Base-by-base conservation (phyloP, 1,140 invertebrate genomes). In the Saccostrea cuccullata region DNA sequence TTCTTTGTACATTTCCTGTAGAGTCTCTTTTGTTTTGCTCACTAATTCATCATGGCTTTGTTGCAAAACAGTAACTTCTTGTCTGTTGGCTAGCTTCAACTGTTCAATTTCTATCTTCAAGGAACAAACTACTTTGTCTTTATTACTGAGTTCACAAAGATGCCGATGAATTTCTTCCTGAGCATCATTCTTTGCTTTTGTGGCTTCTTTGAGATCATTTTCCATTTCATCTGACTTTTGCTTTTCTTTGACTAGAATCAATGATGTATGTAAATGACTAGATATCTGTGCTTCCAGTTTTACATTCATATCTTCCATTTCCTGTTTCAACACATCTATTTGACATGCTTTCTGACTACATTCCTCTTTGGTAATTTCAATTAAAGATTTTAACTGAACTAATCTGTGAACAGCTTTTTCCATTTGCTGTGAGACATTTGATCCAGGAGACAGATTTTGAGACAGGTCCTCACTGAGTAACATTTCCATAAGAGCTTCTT, bases 1-100 rank as follows among this genome's bases (percentile, higher is more conserved):
- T 83, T 87, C 73, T 30, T 56, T 82, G 17, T 82, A 58, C 70
- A 82, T 82, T 13, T 87, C 55, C 55, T 82, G 73, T 60, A 86
- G 55, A 0, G 40, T 86, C 2, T 73, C 64, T 56, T 86, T 77
- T 47, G 85, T 55, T 77, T 77, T 77, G 20, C 13, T 23, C 30
- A 85, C 56, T 1, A 85, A 26, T 13, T 26, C 55, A 60, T 85
- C 84, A 30, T 85, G 84, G 36, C 55, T 26, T 23, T 58, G 30
- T 85, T 85, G 84, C 23, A 64, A 47, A 58, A 85, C 56, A 30
- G 20, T 23, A 30, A 85, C 30, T 20, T 85, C 84, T 30, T 77
- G 23, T 77, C 13, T 30, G 23, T 26, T 77, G 2, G 23, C 70
- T 36, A 77, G 8, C 12, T 77, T 77, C 70, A 77, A 36, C 12